These are phyloP conservation scores for Prunella strophiata DNA, from an alignment of 2,797 vertebrate species.

Conservation along the genomic window DNA sequence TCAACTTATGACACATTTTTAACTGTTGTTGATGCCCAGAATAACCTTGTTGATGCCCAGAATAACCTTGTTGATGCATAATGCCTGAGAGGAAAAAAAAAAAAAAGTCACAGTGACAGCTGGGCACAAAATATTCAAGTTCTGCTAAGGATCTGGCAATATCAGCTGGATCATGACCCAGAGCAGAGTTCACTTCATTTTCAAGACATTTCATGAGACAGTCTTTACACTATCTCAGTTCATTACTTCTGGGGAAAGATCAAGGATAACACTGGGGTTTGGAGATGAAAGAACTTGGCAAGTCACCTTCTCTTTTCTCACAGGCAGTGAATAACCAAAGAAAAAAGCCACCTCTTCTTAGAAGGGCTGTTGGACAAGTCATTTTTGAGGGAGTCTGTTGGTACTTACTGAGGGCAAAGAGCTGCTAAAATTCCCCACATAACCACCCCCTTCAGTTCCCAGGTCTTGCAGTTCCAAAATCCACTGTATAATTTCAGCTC, in stretches of 20 bases:
- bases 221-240: background rate
- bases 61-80: background rate
- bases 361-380: background rate
- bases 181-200: background rate
- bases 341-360: background rate
- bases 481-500: background rate
- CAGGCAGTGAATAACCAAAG: background rate
- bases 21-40: background rate
- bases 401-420: background rate
- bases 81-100: background rate
- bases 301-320: slow-evolving; percentile 1
- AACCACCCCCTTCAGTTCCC: background rate
- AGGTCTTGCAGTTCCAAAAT: background rate
- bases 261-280: background rate
- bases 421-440: background rate
- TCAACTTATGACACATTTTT: background rate
- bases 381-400: background rate
- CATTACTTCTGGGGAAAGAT: slow-evolving; percentile 20
- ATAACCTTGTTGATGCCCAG: background rate
- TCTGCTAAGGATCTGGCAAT: background rate
- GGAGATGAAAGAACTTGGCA: slow-evolving; percentile 13
- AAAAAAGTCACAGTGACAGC: background rate
- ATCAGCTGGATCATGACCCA: background rate
- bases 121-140: background rate
- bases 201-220: background rate